Evolutionary conservation across 2,888 invertebrate species (phyloP).

Genomic region (Mesorhabditis spiculigera): DNA sequence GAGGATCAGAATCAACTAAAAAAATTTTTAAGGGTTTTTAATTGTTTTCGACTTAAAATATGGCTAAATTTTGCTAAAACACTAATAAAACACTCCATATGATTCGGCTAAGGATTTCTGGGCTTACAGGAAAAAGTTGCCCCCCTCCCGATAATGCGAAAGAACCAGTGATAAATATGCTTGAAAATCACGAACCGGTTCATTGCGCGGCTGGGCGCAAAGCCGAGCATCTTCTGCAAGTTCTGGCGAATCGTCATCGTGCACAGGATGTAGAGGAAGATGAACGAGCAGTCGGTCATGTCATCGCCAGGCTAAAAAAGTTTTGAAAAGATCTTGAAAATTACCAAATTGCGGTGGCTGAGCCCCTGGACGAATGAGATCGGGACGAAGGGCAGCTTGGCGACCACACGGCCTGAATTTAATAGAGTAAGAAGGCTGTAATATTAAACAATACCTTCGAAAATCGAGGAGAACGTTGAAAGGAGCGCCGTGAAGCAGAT

Average conservation of each 20-base stretch:
- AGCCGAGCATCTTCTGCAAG: slow-evolving; percentile 81
- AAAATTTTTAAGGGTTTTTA: too few species aligned
- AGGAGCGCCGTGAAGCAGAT: slow-evolving; percentile 96
- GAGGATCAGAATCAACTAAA: too few species aligned
- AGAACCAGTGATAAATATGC: too few species aligned
- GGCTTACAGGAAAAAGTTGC: too few species aligned
- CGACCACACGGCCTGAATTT: slow-evolving; percentile 78
- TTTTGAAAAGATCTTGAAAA: slow-evolving; percentile 4
- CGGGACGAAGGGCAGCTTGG: slow-evolving; percentile 89
- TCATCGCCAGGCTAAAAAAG: slow-evolving; percentile 78
- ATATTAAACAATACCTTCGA: slow-evolving; percentile 35
- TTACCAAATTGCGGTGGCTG: slow-evolving; percentile 88
- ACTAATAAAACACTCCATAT: too few species aligned
- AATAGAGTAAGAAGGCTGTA: slow-evolving; percentile 61
- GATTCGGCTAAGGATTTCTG: too few species aligned
- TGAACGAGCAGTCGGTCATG: slow-evolving; percentile 96
- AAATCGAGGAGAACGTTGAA: slow-evolving; percentile 76
- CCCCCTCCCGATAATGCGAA: too few species aligned
- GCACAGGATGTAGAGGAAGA: slow-evolving; percentile 95
- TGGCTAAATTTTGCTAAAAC: too few species aligned
- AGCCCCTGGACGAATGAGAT: slow-evolving; percentile 91
- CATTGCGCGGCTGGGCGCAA: slow-evolving; percentile 93
- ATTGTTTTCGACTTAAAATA: too few species aligned
- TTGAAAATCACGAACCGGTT: slow-evolving; percentile 68
- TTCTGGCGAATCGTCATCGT: slow-evolving; percentile 99